A percentile compares a stretch with the other conserved stretches of the same genome.
These are phyloP conservation scores for Macropis europaea DNA, from an alignment of 2,888 invertebrate genomes.

Conservation along the genomic window DNA sequence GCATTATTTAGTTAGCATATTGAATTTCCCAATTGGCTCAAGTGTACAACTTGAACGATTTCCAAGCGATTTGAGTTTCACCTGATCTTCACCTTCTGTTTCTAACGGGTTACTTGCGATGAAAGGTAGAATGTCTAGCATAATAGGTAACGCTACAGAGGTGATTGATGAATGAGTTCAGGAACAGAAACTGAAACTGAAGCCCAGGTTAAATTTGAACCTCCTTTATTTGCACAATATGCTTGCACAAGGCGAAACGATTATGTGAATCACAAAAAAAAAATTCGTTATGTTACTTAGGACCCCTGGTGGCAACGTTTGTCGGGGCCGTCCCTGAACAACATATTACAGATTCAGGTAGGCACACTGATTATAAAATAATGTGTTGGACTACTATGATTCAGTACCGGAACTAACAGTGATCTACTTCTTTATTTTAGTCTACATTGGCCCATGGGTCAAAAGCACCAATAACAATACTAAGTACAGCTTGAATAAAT, in stretches of 20 bases:
- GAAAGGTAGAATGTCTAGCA: too few species aligned
- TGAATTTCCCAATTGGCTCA: too few species aligned
- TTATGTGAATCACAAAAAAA: neutral
- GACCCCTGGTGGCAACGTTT: constrained; percentile 72
- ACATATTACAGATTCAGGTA: constrained; percentile 73
- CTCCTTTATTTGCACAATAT: neutral
- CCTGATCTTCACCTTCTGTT: neutral
- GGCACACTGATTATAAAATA: neutral
- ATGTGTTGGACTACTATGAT: neutral
- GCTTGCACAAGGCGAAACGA: neutral
- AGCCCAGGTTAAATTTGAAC: neutral
- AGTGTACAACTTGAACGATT: too few species aligned
- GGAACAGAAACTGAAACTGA: neutral
- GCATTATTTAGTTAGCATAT: constrained; percentile 48
- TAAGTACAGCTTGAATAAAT: constrained; percentile 72
- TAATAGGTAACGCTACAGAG: neutral
- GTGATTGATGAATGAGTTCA: too few species aligned
- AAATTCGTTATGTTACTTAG: constrained; percentile 47
- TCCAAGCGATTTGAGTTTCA: neutral
- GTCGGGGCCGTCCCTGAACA: constrained; percentile 74
- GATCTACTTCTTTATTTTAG: constrained; percentile 42
- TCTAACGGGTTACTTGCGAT: too few species aligned
- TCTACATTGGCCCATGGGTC: constrained; percentile 75
- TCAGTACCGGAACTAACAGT: neutral
- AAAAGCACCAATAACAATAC: constrained; percentile 69